A percentile compares a stretch with the other conserved stretches of the same genome.
phyloP scores from a whole-genome alignment of 2,888 invertebrate genomes.

The Drosophila neonasuta region DNA sequence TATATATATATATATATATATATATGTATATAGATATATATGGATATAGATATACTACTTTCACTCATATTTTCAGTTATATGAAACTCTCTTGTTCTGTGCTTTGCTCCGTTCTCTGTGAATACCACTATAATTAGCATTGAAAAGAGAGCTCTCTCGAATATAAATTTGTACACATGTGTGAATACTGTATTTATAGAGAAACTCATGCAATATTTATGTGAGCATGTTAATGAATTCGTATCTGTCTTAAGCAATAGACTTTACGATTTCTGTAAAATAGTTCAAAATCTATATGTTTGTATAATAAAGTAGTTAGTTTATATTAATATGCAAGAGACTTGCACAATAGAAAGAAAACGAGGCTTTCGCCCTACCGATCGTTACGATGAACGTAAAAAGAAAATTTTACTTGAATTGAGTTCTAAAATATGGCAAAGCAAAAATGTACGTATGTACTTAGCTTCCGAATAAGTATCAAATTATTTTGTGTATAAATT shows the following conservation, averaged over 20 bases:
- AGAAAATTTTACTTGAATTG: constrained; percentile 90
- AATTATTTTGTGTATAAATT: constrained; percentile 3
- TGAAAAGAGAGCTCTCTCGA: constrained; percentile 35
- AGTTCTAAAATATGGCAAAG: constrained; percentile 89
- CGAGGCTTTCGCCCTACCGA: constrained; percentile 94
- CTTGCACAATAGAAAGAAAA: constrained; percentile 86
- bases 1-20: constrained; percentile 2
- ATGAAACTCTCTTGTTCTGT: background rate
- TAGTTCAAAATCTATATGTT: constrained; percentile 4
- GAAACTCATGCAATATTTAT: constrained; percentile 20
- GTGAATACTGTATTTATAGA: constrained; percentile 6
- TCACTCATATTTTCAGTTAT: constrained; percentile 7
- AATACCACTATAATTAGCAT: constrained; percentile 59
- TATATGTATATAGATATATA: background rate
- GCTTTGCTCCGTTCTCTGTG: constrained; percentile 8
- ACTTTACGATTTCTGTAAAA: constrained; percentile 36
- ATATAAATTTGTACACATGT: background rate
- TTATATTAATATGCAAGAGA: constrained; percentile 65
- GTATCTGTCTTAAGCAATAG: constrained; percentile 17
- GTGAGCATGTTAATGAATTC: constrained; percentile 19
- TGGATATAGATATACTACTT: background rate
- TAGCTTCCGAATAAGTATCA: background rate
- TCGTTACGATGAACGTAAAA: constrained; percentile 89
- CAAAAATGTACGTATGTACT: constrained; percentile 83
- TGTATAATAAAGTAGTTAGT: background rate